These are phyloP conservation scores for Fistularia commersonii DNA, from an alignment of 2,797 vertebrate genomes.

Conservation along the genomic window DNA sequence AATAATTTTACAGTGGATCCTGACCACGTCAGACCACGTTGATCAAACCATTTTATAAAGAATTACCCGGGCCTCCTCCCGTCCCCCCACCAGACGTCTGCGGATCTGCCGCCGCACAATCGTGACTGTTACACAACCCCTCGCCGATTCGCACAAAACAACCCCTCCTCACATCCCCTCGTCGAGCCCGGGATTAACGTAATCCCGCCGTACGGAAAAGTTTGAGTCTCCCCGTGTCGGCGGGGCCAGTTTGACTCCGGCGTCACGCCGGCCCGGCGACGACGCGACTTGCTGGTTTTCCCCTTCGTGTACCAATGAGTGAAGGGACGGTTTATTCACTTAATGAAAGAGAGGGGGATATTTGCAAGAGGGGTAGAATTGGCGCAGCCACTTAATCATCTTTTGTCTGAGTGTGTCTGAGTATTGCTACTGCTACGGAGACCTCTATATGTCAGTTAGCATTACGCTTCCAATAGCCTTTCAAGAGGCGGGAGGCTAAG, in stretches of 20 bases:
- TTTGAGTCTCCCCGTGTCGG: conserved; percentile 40
- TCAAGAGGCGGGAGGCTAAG: conserved; percentile 39
- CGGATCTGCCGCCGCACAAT: no score
- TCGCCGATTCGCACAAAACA: conserved; percentile 53
- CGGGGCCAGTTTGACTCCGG: conserved; percentile 3
- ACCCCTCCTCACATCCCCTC: conserved; percentile 47
- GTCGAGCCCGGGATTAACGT: conserved; percentile 51
- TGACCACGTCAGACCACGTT: no score
- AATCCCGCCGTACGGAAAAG: conserved; percentile 64
- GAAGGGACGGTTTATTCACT: conserved; percentile 65
- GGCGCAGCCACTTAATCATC: conserved; percentile 62
- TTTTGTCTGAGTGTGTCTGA: conserved; percentile 29
- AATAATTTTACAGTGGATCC: no score
- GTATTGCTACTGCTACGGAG: conserved; percentile 56
- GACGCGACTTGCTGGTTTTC: conserved; percentile 7
- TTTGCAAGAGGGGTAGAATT: conserved; percentile 50
- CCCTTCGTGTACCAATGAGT: conserved; percentile 42
- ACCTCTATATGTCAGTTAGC: conserved; percentile 72
- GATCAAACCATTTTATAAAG: no score
- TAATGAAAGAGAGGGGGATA: conserved; percentile 64
- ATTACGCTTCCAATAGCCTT: conserved; percentile 65
- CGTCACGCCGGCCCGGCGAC: conserved; percentile 39
- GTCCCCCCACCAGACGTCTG: no score
- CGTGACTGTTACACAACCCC: conserved; percentile 43
- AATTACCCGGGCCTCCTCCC: no score